A percentile compares a stretch with the other conserved stretches of the same genome.
These are phyloP conservation scores for Spinus olivaceus DNA, from an alignment of 2,797 vertebrate species.

Conservation along the genomic window DNA sequence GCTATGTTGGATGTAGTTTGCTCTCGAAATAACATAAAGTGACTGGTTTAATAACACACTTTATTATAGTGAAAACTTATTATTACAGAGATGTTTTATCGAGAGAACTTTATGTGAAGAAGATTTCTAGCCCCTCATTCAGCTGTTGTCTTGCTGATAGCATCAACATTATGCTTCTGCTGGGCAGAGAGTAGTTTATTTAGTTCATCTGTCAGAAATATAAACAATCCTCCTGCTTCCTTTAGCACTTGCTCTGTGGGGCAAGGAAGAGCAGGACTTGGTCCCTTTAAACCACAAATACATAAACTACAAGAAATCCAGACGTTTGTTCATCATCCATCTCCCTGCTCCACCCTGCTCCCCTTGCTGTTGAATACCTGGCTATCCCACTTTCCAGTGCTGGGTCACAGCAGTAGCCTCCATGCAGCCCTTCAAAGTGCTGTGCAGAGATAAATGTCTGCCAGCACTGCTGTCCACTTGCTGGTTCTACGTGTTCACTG, in stretches of 20 bases:
- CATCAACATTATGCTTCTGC: background rate
- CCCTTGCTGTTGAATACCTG: background rate
- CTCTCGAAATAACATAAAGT: background rate
- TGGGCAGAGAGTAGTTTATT: background rate
- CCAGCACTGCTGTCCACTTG: background rate
- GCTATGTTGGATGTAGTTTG: background rate
- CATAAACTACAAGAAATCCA: background rate
- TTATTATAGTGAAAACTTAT: background rate
- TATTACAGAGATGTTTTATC: background rate
- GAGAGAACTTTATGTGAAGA: background rate
- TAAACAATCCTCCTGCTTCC: background rate
- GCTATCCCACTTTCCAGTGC: background rate
- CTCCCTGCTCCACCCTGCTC: background rate
- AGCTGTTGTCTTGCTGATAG: background rate
- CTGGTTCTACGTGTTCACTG: background rate
- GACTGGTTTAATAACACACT: fast-evolving
- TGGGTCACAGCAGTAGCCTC: background rate
- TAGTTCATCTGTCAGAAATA: background rate
- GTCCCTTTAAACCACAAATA: background rate
- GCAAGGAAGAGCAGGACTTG: background rate
- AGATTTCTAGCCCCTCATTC: background rate
- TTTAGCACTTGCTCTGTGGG: background rate
- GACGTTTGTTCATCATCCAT: background rate
- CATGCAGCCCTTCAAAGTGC: background rate
- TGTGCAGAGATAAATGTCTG: background rate